Conservation (phyloP, 2,888 invertebrate species). For the Meta bourneti region DNA sequence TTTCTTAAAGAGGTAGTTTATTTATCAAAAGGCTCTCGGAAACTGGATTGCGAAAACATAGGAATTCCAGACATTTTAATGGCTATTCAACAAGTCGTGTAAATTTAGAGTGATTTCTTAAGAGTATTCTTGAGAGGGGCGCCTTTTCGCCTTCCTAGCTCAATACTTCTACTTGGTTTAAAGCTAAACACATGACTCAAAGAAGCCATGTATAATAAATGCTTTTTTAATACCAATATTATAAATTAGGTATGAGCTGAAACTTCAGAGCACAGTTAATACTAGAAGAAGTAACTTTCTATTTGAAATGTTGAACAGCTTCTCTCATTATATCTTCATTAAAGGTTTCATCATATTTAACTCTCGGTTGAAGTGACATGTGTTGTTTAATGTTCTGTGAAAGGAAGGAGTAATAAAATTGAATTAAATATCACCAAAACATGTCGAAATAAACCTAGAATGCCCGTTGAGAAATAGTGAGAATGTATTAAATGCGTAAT, state of each 20-base stretch:
- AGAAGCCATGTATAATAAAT: neutral
- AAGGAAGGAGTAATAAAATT: neutral
- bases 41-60: conserved; percentile 9
- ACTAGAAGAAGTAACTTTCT: neutral
- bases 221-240: neutral
- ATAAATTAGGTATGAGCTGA: neutral
- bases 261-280: neutral
- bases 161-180: neutral
- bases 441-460: neutral
- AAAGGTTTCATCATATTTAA: neutral
- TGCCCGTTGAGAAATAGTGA: neutral
- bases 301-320: neutral
- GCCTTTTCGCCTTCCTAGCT: neutral
- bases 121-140: neutral
- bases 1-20: conserved; percentile 25
- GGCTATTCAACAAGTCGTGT: conserved; percentile 18
- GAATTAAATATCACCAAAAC: neutral
- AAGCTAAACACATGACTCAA: neutral
- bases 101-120: conserved; percentile 29
- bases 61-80: conserved; percentile 54
- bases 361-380: neutral
- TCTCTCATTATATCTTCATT: neutral
- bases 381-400: neutral
- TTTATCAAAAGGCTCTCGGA: conserved; percentile 31
- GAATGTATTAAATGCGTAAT: neutral